Conservation (phyloP, 2,113 vertebrate genomes). For the Cettia cetti region DNA sequence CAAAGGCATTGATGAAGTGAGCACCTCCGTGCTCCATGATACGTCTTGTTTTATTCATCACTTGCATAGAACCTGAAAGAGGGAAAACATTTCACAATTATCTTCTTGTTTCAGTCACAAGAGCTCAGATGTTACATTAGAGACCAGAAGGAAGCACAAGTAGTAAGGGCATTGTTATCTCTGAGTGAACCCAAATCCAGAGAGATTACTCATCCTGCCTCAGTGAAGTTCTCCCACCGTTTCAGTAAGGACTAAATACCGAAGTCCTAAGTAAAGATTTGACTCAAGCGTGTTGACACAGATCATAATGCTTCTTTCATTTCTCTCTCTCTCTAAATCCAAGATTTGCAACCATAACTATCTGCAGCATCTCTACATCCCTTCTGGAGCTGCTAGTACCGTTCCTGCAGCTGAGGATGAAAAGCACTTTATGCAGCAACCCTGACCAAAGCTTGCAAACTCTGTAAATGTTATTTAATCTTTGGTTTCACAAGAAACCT, state of each 20-base stretch:
- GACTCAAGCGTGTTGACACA: background rate
- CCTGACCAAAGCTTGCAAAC: background rate
- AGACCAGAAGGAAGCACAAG: background rate
- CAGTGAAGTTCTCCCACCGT: background rate
- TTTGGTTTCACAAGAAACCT: background rate
- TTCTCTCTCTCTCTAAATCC: background rate
- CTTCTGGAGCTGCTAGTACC: background rate
- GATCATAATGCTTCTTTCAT: background rate
- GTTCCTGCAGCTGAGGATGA: background rate
- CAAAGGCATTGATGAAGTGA: conserved; percentile 94
- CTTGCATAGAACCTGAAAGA: conserved; percentile 92
- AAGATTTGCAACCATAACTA: background rate
- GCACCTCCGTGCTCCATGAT: conserved; percentile 95
- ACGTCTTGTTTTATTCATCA: conserved; percentile 94
- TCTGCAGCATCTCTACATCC: background rate
- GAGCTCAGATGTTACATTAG: background rate
- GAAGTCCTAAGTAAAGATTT: background rate
- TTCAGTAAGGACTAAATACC: background rate
- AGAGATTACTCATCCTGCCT: background rate
- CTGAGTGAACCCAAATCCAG: background rate
- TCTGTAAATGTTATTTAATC: background rate
- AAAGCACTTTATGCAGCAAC: background rate
- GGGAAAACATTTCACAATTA: background rate
- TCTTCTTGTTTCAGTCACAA: background rate
- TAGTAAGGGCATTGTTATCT: background rate